Base-by-base conservation (phyloP, 2,888 invertebrate genomes). In the Papilio demoleus region DNA sequence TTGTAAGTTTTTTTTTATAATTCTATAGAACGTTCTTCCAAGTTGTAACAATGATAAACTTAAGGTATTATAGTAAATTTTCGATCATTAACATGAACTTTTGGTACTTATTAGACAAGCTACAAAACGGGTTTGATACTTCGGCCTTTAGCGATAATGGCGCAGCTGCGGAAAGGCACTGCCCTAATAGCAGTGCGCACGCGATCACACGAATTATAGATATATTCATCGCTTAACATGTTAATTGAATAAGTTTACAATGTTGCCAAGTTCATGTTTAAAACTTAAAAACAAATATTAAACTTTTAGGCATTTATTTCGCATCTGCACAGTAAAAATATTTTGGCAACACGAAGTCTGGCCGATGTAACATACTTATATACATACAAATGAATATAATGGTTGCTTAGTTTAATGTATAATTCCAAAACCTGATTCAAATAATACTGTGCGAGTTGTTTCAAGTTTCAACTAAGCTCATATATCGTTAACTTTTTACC, bases 401-500 rank as follows among this genome's bases (percentile, higher is more conserved):
- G 5, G 12, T 27, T 8, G n/a, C 27, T 14, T 53, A 60, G 38
- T 60, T 60, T 60, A 40, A 40, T 24, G 17, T 53, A 5, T 53
- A 53, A 53, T 53, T 36, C 14, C 40, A 40, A 40, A 40, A 40
- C 40, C 60, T 8, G 24, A 24, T 40, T 40, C 22, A 60, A 40
- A 60, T 24, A 60, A 60, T 27, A 60, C n/a, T 19, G 24, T 2
- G 38, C n/a, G 24, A 34, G 19, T 9, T 42, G 58, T 42, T 45
- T 65, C 42, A 58, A 65, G 58, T 34, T 34, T 9, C 31, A 34
- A 65, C 19, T 45, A 58, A 65, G 34, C 56, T 58, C 56, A 58
- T 65, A 58, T 65, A 65, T 65, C 22, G 56, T 58, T 58, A 65
- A 65, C 42, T 65, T 65, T 60, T 65, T 58, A 45, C 58, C 34